phyloP scores from a whole-genome alignment of 2,888 invertebrate genomes.

The Anaspis maculata region DNA sequence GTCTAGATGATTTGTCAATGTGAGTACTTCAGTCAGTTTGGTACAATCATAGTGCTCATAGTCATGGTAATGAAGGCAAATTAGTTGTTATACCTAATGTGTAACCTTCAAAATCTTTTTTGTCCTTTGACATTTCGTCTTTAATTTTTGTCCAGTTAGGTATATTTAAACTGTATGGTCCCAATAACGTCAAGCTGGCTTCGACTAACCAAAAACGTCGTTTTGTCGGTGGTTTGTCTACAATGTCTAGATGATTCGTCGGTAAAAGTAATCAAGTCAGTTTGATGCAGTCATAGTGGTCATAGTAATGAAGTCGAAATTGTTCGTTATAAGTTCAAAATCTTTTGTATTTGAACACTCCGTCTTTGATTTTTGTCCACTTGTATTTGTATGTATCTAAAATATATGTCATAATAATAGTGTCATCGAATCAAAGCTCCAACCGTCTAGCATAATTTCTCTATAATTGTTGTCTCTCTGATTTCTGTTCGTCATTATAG shows the following conservation, averaged over 20 bases:
- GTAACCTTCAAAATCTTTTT: constrained; percentile 20
- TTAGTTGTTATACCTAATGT: constrained; percentile 10
- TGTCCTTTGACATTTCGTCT: constrained; percentile 10
- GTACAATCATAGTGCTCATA: constrained; percentile 10
- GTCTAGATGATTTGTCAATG: constrained; percentile 22
- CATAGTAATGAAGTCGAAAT: constrained; percentile 19
- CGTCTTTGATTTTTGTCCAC: constrained; percentile 1
- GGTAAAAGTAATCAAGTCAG: no score
- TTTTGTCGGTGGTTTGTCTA: no score
- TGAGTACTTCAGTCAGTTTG: no score
- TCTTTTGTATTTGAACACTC: constrained; percentile 20
- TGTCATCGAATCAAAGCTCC: not conserved
- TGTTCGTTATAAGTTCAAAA: constrained; percentile 13
- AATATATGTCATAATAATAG: constrained; percentile 17
- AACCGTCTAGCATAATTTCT: not conserved
- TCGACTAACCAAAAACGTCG: no score
- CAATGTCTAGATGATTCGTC: constrained; percentile 23
- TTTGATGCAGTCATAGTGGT: no score
- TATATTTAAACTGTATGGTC: no score
- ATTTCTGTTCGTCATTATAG: no score
- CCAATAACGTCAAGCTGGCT: no score
- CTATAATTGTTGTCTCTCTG: not conserved
- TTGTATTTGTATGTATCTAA: constrained; percentile 18
- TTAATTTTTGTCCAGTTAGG: no score
- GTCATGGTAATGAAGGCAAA: constrained; percentile 20